phyloP scores from a whole-genome alignment of 2,797 vertebrate genomes.

The Silurus aristotelis region DNA sequence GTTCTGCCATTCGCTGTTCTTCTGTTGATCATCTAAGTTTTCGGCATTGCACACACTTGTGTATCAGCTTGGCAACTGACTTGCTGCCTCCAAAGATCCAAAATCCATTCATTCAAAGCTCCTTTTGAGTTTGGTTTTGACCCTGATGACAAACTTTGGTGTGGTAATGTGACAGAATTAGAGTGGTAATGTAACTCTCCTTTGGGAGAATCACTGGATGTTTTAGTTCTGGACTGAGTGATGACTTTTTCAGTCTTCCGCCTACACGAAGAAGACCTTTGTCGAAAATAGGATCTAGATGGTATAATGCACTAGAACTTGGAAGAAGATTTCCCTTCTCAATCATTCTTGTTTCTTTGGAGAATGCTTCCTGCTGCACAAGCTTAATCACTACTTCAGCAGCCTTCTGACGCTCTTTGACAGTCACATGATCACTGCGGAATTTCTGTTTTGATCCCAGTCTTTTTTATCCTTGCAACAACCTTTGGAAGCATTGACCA shows the following conservation, averaged over 20 bases:
- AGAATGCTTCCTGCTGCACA: constrained; percentile 21
- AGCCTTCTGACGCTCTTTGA: constrained; percentile 21
- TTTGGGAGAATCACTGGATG: no score
- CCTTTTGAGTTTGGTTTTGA: constrained; percentile 38
- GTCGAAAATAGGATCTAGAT: no score
- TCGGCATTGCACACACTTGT: constrained; percentile 40
- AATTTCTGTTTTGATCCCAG: background rate
- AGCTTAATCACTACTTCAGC: constrained; percentile 23
- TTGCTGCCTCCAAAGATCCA: constrained; percentile 50
- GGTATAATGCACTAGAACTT: no score
- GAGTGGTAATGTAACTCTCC: background rate
- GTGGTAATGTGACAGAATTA: constrained; percentile 44
- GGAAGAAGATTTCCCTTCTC: no score
- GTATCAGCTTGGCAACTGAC: constrained; percentile 31
- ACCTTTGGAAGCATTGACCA: background rate
- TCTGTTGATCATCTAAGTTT: constrained; percentile 20
- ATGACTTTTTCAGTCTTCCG: no score
- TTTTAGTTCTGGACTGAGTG: no score
- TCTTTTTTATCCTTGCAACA: constrained; percentile 44
- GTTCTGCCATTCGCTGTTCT: no score
- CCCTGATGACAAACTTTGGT: background rate
- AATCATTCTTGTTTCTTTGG: no score
- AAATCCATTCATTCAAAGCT: constrained; percentile 52
- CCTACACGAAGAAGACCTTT: no score
- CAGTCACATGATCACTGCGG: constrained; percentile 17